Conservation (phyloP, 30 jellyfish, hydroid and myxozoan genomes). For the Catostylus mosaicus region DNA sequence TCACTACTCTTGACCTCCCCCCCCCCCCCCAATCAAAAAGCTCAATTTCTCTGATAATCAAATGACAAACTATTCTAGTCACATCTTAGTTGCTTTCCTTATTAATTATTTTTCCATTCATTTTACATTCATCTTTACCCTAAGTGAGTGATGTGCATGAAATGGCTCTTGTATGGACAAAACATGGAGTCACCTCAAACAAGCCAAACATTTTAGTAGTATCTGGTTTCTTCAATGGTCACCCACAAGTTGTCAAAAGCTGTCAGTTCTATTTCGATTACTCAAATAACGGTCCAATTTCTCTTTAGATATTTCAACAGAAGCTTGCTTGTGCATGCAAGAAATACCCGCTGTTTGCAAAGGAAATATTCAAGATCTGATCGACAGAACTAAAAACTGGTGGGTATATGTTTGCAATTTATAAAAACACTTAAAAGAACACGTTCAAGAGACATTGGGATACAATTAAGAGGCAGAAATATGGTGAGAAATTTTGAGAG, state of each 20-base stretch:
- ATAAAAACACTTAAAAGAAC: too few species aligned
- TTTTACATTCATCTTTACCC: too few species aligned
- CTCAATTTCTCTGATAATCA: too few species aligned
- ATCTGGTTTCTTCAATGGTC: constrained; percentile 31
- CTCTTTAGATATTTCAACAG: background rate
- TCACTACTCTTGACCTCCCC: too few species aligned
- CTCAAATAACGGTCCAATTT: background rate
- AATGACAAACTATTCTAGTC: too few species aligned
- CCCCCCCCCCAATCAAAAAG: too few species aligned
- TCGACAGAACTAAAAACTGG: background rate
- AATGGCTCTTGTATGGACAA: background rate
- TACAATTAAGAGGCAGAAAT: too few species aligned
- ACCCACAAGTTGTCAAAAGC: constrained; percentile 29
- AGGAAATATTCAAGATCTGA: background rate
- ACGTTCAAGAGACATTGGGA: too few species aligned
- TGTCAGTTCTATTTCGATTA: background rate
- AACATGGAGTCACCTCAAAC: constrained; percentile 1
- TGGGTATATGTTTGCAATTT: too few species aligned
- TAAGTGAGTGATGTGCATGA: background rate
- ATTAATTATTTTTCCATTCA: too few species aligned
- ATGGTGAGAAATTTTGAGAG: too few species aligned
- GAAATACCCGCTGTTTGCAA: background rate
- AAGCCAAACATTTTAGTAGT: constrained; percentile 21
- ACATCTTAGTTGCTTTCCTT: too few species aligned
- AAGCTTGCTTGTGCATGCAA: background rate